A percentile compares a stretch with the other conserved stretches of the same genome.
These are phyloP conservation scores for Mellilla xanthometata DNA, from an alignment of 2,888 invertebrate genomes.

Conservation along the genomic window DNA sequence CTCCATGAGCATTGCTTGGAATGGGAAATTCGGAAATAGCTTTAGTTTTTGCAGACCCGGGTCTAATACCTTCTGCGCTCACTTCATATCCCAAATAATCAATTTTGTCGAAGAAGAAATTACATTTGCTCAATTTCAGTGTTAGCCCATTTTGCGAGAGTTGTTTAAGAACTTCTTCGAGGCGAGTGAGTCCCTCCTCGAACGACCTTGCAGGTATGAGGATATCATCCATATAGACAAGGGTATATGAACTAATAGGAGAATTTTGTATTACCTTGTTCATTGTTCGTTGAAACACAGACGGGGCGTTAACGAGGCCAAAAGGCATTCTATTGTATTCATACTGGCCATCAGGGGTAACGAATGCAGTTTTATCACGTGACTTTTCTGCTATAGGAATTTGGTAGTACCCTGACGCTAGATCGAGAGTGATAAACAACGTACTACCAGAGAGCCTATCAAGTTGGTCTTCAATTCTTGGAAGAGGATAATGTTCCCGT, in stretches of 20 bases:
- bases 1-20: not conserved
- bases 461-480: conserved; percentile 32
- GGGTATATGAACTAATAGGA: not conserved
- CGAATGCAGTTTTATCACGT: conserved; percentile 35
- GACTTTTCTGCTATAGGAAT: conserved; percentile 32
- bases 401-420: conserved; percentile 34
- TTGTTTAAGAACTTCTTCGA: not conserved
- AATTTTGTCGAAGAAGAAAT: not conserved
- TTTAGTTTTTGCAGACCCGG: not conserved
- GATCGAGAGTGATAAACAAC: conserved; percentile 27
- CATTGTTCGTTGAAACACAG: not conserved
- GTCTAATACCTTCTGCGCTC: not conserved
- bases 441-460: conserved; percentile 27
- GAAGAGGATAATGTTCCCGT: conserved; percentile 29
- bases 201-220: not conserved
- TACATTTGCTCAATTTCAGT: not conserved
- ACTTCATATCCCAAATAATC: not conserved
- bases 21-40: not conserved
- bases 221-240: not conserved
- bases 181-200: not conserved
- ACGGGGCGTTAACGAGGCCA: not conserved
- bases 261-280: not conserved
- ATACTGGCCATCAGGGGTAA: conserved; percentile 34
- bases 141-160: not conserved
- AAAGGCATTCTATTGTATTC: conserved; percentile 31